These are phyloP conservation scores for Volucella zonaria DNA, from an alignment of 2,888 invertebrate species.

Conservation along the genomic window DNA sequence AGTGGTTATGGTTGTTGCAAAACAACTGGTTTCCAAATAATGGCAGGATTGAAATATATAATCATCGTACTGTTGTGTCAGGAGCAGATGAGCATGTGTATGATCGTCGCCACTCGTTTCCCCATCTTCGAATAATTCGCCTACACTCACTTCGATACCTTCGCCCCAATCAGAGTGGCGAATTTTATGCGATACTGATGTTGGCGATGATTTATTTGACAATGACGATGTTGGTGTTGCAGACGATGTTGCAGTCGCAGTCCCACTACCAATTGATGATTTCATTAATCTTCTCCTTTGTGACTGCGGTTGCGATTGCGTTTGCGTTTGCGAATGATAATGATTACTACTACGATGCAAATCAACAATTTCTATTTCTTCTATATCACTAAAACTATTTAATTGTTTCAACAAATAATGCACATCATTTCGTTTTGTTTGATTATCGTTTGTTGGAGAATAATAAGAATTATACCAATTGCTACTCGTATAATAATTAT, in stretches of 20 bases:
- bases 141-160: constrained; percentile 48
- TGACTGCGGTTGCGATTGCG: constrained; percentile 44
- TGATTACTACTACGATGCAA: constrained; percentile 76
- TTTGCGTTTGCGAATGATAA: constrained; percentile 60
- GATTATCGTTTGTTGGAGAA: constrained; percentile 79
- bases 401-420: constrained; percentile 83
- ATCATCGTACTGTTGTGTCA: constrained; percentile 80
- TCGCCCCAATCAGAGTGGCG: constrained; percentile 76
- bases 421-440: constrained; percentile 83
- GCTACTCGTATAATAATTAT: constrained; percentile 73
- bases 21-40: constrained; percentile 82
- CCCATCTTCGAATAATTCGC: constrained; percentile 46
- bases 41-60: constrained; percentile 82
- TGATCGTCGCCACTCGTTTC: constrained; percentile 50
- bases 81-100: constrained; percentile 39
- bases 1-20: constrained; percentile 82
- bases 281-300: constrained; percentile 77
- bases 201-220: constrained; percentile 76
- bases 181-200: constrained; percentile 81
- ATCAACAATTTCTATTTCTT: constrained; percentile 83
- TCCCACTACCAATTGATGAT: constrained; percentile 76
- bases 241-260: constrained; percentile 66
- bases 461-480: constrained; percentile 73
- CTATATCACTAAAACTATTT: constrained; percentile 83
- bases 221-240: constrained; percentile 69